phyloP scores from a whole-genome alignment of 2,113 vertebrate genomes.

The Elachura formosa region DNA sequence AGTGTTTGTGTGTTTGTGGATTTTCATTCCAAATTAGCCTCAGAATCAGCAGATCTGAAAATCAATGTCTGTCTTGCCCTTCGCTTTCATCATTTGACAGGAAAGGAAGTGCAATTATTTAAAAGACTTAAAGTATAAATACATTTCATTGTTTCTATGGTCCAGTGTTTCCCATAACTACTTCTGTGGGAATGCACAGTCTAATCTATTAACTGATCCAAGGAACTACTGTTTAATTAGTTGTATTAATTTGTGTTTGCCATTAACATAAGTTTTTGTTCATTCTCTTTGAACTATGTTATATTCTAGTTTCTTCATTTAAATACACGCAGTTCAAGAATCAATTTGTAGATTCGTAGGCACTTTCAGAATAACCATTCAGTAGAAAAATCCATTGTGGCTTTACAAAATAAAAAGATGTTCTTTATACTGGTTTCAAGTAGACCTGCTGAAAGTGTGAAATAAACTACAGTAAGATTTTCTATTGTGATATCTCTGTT shows the following conservation, averaged over 20 bases:
- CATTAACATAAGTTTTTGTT: neutral
- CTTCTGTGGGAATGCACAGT: neutral
- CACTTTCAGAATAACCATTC: neutral
- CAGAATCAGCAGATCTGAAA: neutral
- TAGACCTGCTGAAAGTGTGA: constrained; percentile 6
- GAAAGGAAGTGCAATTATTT: neutral
- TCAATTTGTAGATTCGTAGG: neutral
- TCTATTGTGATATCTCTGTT: constrained; percentile 26
- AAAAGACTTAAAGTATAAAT: neutral
- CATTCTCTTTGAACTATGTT: neutral
- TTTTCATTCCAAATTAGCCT: neutral
- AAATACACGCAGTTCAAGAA: neutral
- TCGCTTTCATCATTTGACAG: neutral
- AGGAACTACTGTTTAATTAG: neutral
- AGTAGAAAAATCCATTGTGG: constrained; percentile 7
- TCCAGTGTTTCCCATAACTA: neutral
- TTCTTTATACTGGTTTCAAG: constrained; percentile 5
- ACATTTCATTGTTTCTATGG: neutral
- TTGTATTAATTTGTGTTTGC: neutral
- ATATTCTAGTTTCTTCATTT: neutral
- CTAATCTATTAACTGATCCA: neutral
- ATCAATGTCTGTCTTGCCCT: neutral
- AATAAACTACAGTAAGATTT: constrained; percentile 52
- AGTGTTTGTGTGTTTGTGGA: neutral
- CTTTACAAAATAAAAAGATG: constrained; percentile 19